Base-by-base conservation (phyloP, 2,797 vertebrate species). In the Esox lucius region DNA sequence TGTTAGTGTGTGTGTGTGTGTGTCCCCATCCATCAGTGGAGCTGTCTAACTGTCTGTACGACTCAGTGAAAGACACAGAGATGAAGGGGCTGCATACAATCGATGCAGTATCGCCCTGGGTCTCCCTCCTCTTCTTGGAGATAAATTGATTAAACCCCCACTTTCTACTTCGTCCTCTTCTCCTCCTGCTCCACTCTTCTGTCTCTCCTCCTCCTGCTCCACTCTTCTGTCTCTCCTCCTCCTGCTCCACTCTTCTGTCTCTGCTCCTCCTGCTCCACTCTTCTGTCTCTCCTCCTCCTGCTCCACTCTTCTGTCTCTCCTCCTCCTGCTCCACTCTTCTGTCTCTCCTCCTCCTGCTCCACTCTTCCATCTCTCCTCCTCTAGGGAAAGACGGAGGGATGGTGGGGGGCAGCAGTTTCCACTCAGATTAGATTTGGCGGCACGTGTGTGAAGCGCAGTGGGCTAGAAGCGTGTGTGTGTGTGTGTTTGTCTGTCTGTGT, bases 341-440 rank as follows among this genome's bases (percentile, higher is more conserved):
- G n/a, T n/a, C n/a, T n/a, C n/a, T n/a, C n/a, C 67, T n/a, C 19
- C 67, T 39, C 39, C 39, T 49, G 35, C 12, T 6, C 39, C 42
- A 6, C 67, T 48, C 35, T 39, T 69, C 53, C 12, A 17, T n/a
- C 35, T 24, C 42, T 48, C 42, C 17, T 49, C 46, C 72, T 64
- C 49, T 73, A 33, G 15, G 61, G 70, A 33, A 64, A 35, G 31
- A 70, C 48, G n/a, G 51, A 26, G n/a, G 42, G 65, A 78, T 62
- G 73, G 62, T 56, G 72, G 68, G 71, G 5, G 65, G 81, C 19
- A 75, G 85, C 81, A 81, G 80, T 80, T 79, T 84, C 85, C 78
- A 76, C 85, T 88, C 84, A 84, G 87, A 91, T 92, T 92, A 92
- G 84, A 93, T 93, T 90, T 84, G 86, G 87, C 85, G 48, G 17